phyloP scores from a whole-genome alignment of 2,888 invertebrate species.

The Mycalesis mineus region DNA sequence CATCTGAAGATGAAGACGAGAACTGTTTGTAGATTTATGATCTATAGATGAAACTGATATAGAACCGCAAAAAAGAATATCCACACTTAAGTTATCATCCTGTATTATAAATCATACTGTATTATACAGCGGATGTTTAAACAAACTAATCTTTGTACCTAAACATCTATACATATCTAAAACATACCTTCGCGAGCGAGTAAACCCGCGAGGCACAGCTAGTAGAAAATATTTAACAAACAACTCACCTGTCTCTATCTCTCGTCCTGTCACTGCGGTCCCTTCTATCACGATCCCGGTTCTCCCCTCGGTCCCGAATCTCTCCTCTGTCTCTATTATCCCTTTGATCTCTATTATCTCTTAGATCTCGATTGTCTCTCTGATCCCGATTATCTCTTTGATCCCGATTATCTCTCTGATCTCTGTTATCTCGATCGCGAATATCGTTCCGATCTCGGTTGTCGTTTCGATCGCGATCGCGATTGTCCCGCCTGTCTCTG shows the following conservation, averaged over 20 bases:
- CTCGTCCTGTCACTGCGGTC: slow-evolving; percentile 9
- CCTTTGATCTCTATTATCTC: slow-evolving; percentile 49
- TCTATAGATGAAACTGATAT: too few relatives aligned
- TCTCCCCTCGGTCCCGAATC: slow-evolving; percentile 11
- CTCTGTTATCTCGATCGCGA: slow-evolving; percentile 21
- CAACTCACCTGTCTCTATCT: slow-evolving; percentile 33
- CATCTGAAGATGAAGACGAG: too few relatives aligned
- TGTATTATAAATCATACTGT: too few relatives aligned
- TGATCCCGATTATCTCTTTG: slow-evolving; percentile 38
- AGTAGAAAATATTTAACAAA: too few relatives aligned
- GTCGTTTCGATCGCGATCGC: slow-evolving; percentile 17
- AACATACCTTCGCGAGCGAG: too few relatives aligned
- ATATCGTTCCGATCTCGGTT: slow-evolving; percentile 22
- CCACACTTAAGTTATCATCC: too few relatives aligned
- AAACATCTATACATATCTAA: too few relatives aligned
- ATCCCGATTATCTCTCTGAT: slow-evolving; percentile 21
- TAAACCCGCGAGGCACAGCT: too few relatives aligned
- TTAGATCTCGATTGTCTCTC: slow-evolving; percentile 42
- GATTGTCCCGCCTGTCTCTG: slow-evolving; percentile 29
- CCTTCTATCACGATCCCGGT: slow-evolving; percentile 10
- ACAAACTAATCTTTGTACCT: too few relatives aligned
- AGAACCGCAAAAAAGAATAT: too few relatives aligned
- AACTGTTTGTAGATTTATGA: too few relatives aligned
- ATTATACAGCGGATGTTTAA: too few relatives aligned
- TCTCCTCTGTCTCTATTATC: slow-evolving; percentile 32